Base-by-base conservation (phyloP, 2,888 invertebrate genomes). In the Empis stercorea region DNA sequence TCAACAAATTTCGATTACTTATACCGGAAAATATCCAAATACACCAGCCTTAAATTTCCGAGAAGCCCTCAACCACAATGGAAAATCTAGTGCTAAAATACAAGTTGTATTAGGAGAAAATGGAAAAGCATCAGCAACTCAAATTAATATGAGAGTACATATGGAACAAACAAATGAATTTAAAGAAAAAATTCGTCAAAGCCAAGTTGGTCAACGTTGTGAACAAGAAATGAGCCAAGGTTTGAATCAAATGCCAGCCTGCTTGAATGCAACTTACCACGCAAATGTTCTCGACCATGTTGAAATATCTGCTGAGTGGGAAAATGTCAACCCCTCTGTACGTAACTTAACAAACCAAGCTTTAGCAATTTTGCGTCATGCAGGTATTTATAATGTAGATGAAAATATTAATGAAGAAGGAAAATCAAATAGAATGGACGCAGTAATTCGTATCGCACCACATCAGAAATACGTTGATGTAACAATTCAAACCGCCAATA, bases 191-290 rank as follows among this genome's bases (percentile, higher is more conserved):
- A 62, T 82, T 6, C 65, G 69, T 48, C 62, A 71, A 30, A 64
- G 65, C 42, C 70, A 69, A 4, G 55, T 67, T 45, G 72, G 72
- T 47, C 68, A 73, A 47, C 64, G 72, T 56, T 78, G 77, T 59
- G 16, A 44, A 11, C 38, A 48, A 11, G 44, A 59, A 47, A 76
- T 75, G 58, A 57, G 71, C 10, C 1, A 27, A 45, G 76, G 76
- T 30, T 75, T 80, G 61, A 65, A 72, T 51, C 74, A 76, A 59
- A 71, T 76, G 48, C 64, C 69, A 3, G 72, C 73, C 48, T 82
- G 82, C 60, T 73, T 75, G 48, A 71, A 76, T 51, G 71, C 76
- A 57, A 75, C 75, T 9, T 59, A 71, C 17, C 62, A 64, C 50
- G 76, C 79, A 5, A 73, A 75, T 52, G 63, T 73, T 34, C 66